Base-by-base conservation (phyloP, 1,140 invertebrate genomes). In the Drosophila pallidifrons region DNA sequence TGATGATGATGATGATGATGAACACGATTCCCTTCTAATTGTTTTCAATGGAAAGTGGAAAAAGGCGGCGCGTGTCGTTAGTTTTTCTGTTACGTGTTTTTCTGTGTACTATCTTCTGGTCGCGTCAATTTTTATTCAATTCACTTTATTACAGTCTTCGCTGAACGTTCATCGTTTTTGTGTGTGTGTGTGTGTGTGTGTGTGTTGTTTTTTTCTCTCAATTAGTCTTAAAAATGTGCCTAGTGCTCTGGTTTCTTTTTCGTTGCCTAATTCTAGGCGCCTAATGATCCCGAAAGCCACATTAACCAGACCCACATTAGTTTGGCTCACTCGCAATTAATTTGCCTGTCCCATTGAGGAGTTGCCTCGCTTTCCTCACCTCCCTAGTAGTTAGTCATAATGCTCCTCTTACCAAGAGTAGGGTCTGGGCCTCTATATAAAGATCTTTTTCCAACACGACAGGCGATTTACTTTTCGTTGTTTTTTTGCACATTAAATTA, bases 311-410 rank as follows among this genome's bases (percentile, higher is more conserved):
- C 60, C 52, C 65, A 74, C 82, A 85, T 85, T 85, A 82, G 82
- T 86, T 81, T 70, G 82, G 72, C 80, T 79, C 76, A 46, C 41
- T 55, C 20, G 58, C 82, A 87, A 87, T 88, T 87, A 87, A 87
- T 87, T 87, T 74, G 51, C 30, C 70, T 54, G 55, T 67, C 70
- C 47, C 63, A 55, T 43, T 54, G 25, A 59, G 28, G 41, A 52
- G 47, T 32, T 7, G 3, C n/a, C 28, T 13, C 41, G 28, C 61
- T 43, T 28, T n/a, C 20, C 11, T 2, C 15, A 3, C 13, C 35
- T 13, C n/a, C 8, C 11, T 3, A 1, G 54, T 11, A 11, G 35
- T 57, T 41, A 57, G 16, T 57, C 54, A 57, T 57, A 57, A 57
- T 20, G 35, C 51, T 46, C 57, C 47, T 20, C 74, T 79, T 79